These are phyloP conservation scores for Polypedilum vanderplanki DNA, from an alignment of 1,140 invertebrate species.

Conservation along the genomic window DNA sequence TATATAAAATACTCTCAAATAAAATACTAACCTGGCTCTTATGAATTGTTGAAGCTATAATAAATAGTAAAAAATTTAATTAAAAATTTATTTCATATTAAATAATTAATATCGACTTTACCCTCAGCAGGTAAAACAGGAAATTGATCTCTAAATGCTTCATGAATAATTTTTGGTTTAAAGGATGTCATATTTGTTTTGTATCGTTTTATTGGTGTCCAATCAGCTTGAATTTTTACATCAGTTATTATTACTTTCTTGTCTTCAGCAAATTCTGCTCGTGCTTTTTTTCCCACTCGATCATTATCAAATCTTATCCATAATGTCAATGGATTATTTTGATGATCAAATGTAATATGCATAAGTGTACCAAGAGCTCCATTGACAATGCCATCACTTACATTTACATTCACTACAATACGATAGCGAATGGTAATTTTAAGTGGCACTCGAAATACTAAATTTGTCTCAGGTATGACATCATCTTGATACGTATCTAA, in stretches of 20 bases:
- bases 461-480: background rate
- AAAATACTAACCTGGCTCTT: too few relatives aligned
- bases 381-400: background rate
- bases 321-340: background rate
- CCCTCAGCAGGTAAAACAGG: background rate
- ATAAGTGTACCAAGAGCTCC: background rate
- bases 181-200: background rate
- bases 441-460: background rate
- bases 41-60: background rate
- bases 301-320: background rate
- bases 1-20: too few relatives aligned
- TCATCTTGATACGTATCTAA: background rate
- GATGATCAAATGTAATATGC: background rate
- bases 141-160: background rate
- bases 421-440: background rate
- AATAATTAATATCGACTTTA: too few relatives aligned
- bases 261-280: background rate
- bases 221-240: background rate
- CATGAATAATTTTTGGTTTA: background rate
- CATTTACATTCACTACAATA: background rate
- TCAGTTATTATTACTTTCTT: background rate
- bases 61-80: too few relatives aligned
- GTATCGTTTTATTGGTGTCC: background rate
- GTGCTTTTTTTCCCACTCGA: background rate
- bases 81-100: too few relatives aligned